Conservation (phyloP, 2,888 invertebrate species). For the Clistopyga incitator region DNA sequence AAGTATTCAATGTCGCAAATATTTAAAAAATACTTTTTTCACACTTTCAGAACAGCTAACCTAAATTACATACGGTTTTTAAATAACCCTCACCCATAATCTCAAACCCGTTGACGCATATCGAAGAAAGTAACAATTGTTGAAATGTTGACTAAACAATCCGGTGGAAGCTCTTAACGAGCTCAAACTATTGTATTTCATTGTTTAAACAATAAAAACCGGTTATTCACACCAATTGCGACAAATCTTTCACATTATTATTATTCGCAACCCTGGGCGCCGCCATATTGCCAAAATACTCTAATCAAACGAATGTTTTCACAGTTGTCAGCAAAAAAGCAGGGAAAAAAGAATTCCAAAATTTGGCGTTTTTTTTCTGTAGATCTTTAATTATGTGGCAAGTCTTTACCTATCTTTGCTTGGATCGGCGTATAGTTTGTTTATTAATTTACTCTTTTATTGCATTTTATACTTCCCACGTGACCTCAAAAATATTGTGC, state of each 20-base stretch:
- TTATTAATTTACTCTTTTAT: no score
- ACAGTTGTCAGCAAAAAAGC: background rate
- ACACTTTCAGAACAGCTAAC: background rate
- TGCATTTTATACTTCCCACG: no score
- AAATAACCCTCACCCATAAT: constrained; percentile 72
- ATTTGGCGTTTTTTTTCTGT: no score
- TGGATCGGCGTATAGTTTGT: no score
- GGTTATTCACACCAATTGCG: constrained; percentile 5
- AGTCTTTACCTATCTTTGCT: no score
- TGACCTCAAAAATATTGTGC: no score
- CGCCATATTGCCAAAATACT: constrained; percentile 70
- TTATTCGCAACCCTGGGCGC: constrained; percentile 35
- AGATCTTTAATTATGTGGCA: no score
- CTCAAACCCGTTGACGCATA: constrained; percentile 73
- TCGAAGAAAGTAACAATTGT: constrained; percentile 65
- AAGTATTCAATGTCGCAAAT: no score
- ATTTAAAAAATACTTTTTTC: no score
- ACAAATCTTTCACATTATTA: background rate
- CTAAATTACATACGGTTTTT: background rate
- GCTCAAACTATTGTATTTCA: constrained; percentile 68
- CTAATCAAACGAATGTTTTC: background rate
- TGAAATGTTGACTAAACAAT: constrained; percentile 56
- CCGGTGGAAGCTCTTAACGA: constrained; percentile 48
- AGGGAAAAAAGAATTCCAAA: background rate
- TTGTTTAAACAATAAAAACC: constrained; percentile 55